These are phyloP conservation scores for Prunella himalayana DNA, from an alignment of 2,113 vertebrate genomes.

Conservation along the genomic window DNA sequence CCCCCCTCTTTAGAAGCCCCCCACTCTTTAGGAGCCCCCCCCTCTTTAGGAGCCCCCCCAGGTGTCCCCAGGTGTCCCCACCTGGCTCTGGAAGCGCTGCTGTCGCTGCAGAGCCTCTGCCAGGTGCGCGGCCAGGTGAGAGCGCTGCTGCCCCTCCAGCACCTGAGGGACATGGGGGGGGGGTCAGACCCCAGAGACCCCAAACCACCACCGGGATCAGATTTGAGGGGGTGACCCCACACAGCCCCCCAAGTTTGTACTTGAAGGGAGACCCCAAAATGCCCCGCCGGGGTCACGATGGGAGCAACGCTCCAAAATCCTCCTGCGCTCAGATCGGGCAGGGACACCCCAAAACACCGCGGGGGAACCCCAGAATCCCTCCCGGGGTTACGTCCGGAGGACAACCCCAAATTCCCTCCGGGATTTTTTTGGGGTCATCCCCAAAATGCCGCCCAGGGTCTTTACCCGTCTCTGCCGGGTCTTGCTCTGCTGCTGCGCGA, in stretches of 20 bases:
- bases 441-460: too few relatives aligned
- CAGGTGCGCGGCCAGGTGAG: background rate
- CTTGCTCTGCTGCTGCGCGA: background rate
- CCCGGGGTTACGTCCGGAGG: too few relatives aligned
- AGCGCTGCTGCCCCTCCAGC: background rate
- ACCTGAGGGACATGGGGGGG: background rate
- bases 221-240: background rate
- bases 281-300: background rate
- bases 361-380: too few relatives aligned
- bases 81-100: background rate
- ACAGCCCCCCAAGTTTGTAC: background rate
- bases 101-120: background rate
- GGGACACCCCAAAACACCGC: background rate
- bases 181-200: too few relatives aligned
- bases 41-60: too few relatives aligned
- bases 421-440: too few relatives aligned
- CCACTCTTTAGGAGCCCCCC: background rate
- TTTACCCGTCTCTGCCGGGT: background rate
- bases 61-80: too few relatives aligned
- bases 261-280: background rate
- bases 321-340: accelerated
- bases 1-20: background rate
- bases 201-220: background rate
- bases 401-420: background rate
- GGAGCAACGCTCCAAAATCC: too few relatives aligned